Conservation (phyloP, 2,888 invertebrate genomes). For the Stenolophus ochropezus region DNA sequence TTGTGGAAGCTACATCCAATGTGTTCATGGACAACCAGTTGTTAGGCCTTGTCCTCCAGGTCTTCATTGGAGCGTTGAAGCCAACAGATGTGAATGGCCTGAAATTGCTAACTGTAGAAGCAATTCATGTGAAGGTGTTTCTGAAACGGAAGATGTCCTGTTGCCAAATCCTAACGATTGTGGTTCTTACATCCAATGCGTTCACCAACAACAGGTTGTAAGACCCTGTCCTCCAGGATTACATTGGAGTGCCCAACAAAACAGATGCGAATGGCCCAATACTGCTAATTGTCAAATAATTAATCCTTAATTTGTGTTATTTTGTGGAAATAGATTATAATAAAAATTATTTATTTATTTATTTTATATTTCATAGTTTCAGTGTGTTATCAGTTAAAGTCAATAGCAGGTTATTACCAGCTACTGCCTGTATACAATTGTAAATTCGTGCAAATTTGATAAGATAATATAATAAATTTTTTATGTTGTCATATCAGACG, state of each 20-base stretch:
- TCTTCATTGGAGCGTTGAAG: slow-evolving; percentile 58
- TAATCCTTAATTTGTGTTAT: not conserved
- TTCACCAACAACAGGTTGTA: slow-evolving; percentile 44
- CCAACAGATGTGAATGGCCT: slow-evolving; percentile 49
- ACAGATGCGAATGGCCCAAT: slow-evolving; percentile 60
- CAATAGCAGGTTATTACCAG: not conserved
- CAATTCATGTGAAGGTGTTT: slow-evolving; percentile 34
- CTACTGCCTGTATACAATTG: not conserved
- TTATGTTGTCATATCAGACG: not conserved
- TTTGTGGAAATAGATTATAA: not conserved
- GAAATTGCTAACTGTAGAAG: slow-evolving; percentile 21
- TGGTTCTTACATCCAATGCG: slow-evolving; percentile 46
- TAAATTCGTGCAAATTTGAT: slow-evolving; percentile 13
- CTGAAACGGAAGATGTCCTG: slow-evolving; percentile 2
- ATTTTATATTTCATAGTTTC: not conserved
- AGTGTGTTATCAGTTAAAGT: not conserved
- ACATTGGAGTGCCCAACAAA: slow-evolving; percentile 56
- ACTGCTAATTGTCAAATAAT: slow-evolving; percentile 52
- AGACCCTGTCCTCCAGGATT: slow-evolving; percentile 55
- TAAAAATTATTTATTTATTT: slow-evolving; percentile 36
- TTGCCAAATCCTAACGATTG: slow-evolving; percentile 44
- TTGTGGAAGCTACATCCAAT: slow-evolving; percentile 51
- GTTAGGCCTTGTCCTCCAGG: slow-evolving; percentile 53
- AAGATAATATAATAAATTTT: slow-evolving; percentile 25
- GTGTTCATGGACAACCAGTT: slow-evolving; percentile 41